Base-by-base conservation (phyloP, 2,113 vertebrate species). In the Actinemys pallida region DNA sequence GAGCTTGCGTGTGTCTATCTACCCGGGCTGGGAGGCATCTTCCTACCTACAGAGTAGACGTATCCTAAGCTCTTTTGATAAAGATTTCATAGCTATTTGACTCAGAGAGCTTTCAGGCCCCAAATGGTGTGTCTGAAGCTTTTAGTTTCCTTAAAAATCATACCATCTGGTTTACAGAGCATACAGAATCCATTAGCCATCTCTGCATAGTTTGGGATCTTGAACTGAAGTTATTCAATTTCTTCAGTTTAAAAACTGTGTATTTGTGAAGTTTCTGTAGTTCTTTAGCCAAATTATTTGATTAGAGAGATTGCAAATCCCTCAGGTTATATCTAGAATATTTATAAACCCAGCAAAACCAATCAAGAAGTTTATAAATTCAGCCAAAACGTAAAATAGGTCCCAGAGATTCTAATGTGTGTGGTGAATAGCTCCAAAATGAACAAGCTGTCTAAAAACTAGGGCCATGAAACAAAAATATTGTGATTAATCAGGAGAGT, bases 171-270 rank as follows among this genome's bases (percentile, higher is more conserved):
- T 10, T 83, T 45, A 86, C 85, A 90, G 5, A 91, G 3, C 13
- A 1, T 62, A 62, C 59, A 69, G 35, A 69, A 19, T 17, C 62
- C 7, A 69, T n/a, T 56, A 27, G 6, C 13, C 27, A 76, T 31
- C 81, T 80, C 76, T 80, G 29, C n/a, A 69, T 27, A 76, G 79
- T 57, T 90, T 53, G 50, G 24, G 10, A 79, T 45, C 35, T 95
- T 86, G 92, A 29, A 87, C 78, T 53, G 95, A 81, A 78, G 16
- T 47, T 52, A 49, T 52, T 90, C 83, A 50, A 88, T 87, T 72
- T 25, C 12, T 24, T 35, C 86, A 24, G 39, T 8, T 84, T 80
- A 83, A 83, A 92, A 85, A 76, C 31, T 35, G 31, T 14, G 0
- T 2, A 81, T 19, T 7, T 81, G 42, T 56, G 35, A 94, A 95